Percentiles rank a stretch among this genome's conserved stretches.
Conservation (phyloP, 2,888 invertebrate genomes). For the Drosophila phalerata region DNA sequence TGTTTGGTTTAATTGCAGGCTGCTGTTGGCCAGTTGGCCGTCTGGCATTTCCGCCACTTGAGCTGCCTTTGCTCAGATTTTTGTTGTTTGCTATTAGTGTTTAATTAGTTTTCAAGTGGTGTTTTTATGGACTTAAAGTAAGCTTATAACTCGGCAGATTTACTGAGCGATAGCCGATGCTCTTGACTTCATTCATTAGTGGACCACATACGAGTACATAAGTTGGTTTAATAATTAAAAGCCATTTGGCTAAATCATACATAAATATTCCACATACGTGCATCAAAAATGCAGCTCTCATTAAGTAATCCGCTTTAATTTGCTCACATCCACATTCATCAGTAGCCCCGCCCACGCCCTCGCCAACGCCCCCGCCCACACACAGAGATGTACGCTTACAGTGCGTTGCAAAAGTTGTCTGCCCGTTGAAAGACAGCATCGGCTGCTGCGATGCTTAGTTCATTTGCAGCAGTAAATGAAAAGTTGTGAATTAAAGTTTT, state of each 20-base stretch:
- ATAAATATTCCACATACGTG: constrained; percentile 27
- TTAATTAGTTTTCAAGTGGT: constrained; percentile 85
- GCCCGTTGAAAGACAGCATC: constrained; percentile 37
- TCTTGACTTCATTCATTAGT: constrained; percentile 20
- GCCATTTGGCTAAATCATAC: constrained; percentile 55
- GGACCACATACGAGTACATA: constrained; percentile 24
- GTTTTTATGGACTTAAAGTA: constrained; percentile 80
- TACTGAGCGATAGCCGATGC: constrained; percentile 17
- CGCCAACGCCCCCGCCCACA: background rate
- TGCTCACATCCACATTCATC: constrained; percentile 20
- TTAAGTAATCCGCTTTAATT: constrained; percentile 76
- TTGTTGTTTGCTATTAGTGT: constrained; percentile 80
- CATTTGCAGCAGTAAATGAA: constrained; percentile 60
- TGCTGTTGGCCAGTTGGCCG: constrained; percentile 15
- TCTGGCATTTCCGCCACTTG: constrained; percentile 56
- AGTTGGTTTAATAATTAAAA: constrained; percentile 51
- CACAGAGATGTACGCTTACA: constrained; percentile 29
- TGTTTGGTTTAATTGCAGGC: constrained; percentile 63
- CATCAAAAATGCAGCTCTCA: constrained; percentile 59
- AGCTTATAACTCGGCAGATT: constrained; percentile 44
- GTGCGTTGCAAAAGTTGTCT: constrained; percentile 45
- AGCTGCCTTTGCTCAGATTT: constrained; percentile 57
- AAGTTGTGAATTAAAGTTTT: constrained; percentile 57
- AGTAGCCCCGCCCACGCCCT: background rate
- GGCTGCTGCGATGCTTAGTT: constrained; percentile 42